Evolutionary conservation across 2,888 invertebrate genomes (phyloP).

Genomic region (Brenthis hecate): DNA sequence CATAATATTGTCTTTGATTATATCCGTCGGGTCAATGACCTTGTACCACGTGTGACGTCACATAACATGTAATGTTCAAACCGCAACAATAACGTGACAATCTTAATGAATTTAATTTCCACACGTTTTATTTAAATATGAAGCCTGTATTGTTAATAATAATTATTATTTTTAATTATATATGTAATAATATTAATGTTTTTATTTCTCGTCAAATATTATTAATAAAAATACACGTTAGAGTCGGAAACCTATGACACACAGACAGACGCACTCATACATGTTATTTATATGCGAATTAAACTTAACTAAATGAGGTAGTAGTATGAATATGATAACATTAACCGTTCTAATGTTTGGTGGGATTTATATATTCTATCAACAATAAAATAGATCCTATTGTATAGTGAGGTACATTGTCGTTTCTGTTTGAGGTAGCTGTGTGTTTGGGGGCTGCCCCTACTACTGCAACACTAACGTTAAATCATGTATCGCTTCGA

Average conservation of each 20-base stretch:
- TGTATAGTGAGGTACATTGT: slow-evolving; percentile 76
- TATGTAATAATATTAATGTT: too few relatives aligned
- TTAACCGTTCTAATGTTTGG: slow-evolving; percentile 73
- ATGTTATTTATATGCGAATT: slow-evolving; percentile 42
- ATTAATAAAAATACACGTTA: neutral
- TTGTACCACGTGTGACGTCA: too few relatives aligned
- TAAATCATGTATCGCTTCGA: too few relatives aligned
- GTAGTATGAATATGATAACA: slow-evolving; percentile 73
- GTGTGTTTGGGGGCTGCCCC: slow-evolving; percentile 25
- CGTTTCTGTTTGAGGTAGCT: slow-evolving; percentile 73
- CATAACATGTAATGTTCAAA: too few relatives aligned
- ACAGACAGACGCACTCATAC: slow-evolving; percentile 21
- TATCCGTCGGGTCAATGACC: too few relatives aligned
- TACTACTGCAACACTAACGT: neutral
- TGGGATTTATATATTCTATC: slow-evolving; percentile 74
- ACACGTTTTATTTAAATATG: too few relatives aligned
- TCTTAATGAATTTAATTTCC: too few relatives aligned
- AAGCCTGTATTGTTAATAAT: too few relatives aligned
- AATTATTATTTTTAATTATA: too few relatives aligned
- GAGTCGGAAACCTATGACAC: slow-evolving; percentile 14
- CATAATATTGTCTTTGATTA: too few relatives aligned
- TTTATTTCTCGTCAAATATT: too few relatives aligned
- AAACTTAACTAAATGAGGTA: slow-evolving; percentile 76
- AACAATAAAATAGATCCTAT: slow-evolving; percentile 75
- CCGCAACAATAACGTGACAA: too few relatives aligned